Conservation (phyloP, 2,113 vertebrate species). For the cat (Felis catus) region F.catus_Fca126_mat1.0 CM031428.1:6187501-6188000, state of each 20-base stretch:
- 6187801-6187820: neutral
- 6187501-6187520: neutral
- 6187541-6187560: neutral
- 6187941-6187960: neutral
- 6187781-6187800: neutral
- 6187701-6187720: neutral
- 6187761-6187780: neutral
- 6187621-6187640: neutral
- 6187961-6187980: neutral
- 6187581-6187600: neutral
- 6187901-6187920: neutral
- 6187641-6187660: neutral
- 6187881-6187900: neutral
- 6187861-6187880: neutral
- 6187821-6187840: neutral
- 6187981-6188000: neutral
- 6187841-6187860: neutral
- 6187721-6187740: neutral
- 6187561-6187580: neutral
- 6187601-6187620: neutral
- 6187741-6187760: neutral
- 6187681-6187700: constrained; percentile 5
- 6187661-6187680: neutral
- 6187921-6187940: neutral
- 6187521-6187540: neutral